A percentile compares a stretch with the other conserved stretches of the same genome.
Evolutionary conservation across 2,797 vertebrate species (phyloP).

Genomic region (Clarias fuscus): DNA sequence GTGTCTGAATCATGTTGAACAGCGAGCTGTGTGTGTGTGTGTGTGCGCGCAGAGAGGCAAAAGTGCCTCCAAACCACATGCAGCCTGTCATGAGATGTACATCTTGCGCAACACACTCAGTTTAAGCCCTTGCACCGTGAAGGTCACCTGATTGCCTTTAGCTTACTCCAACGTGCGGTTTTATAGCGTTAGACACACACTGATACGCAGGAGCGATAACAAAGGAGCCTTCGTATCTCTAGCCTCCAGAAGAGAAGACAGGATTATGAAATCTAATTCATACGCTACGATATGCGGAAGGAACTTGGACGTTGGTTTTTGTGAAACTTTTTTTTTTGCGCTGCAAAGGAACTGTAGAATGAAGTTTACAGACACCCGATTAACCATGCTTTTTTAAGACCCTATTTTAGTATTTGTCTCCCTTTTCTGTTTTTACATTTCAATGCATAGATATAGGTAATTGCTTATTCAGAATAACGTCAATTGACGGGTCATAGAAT

Average conservation of each 20-base stretch:
- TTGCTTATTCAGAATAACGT: no score
- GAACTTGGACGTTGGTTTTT: not conserved
- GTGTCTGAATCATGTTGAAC: no score
- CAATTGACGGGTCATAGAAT: no score
- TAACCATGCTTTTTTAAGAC: not conserved
- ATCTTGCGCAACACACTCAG: not conserved
- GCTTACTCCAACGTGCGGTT: not conserved
- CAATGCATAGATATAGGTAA: not conserved
- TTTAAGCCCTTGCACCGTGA: not conserved
- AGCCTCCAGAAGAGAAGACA: not conserved
- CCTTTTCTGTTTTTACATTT: not conserved
- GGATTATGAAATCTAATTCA: not conserved
- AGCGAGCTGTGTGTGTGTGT: no score
- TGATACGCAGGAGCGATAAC: not conserved
- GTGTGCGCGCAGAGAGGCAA: not conserved
- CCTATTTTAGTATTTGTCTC: not conserved
- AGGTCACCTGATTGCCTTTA: conserved; percentile 9
- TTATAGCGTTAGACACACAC: not conserved
- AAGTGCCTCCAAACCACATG: not conserved
- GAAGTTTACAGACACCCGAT: not conserved
- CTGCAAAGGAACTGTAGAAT: not conserved
- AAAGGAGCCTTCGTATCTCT: not conserved
- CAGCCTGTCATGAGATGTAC: not conserved
- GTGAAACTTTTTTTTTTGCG: not conserved
- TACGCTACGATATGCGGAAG: not conserved